A percentile compares a stretch with the other conserved stretches of the same genome.
Evolutionary conservation across 2,113 vertebrate genomes (phyloP).

Genomic region (Struthio camelus): DNA sequence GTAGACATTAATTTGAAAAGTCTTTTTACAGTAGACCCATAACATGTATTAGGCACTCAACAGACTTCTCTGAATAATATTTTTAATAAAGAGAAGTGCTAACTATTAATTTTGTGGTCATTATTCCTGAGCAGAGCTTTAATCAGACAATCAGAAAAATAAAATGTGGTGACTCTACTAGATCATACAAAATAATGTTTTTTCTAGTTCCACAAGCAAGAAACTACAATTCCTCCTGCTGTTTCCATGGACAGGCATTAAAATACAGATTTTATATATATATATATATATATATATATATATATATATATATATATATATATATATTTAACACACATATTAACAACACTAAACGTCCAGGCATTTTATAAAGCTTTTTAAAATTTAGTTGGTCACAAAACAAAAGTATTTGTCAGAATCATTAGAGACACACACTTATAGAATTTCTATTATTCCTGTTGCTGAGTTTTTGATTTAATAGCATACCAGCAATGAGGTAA

Average conservation of each 20-base stretch:
- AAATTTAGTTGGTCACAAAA: not conserved
- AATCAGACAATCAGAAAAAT: not conserved
- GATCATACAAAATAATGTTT: not conserved
- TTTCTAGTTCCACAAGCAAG: not conserved
- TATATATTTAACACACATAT: not conserved
- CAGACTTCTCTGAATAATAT: not conserved
- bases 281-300: too few species aligned
- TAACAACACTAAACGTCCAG: not conserved
- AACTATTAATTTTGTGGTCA: not conserved
- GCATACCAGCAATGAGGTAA: conserved; percentile 1
- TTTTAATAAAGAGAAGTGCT: not conserved
- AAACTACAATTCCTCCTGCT: not conserved
- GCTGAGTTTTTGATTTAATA: not conserved
- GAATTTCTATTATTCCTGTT: not conserved
- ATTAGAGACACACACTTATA: not conserved
- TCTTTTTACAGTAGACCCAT: not conserved
- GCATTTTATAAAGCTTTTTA: not conserved
- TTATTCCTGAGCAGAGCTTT: not conserved
- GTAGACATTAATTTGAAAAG: not conserved
- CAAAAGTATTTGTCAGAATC: not conserved
- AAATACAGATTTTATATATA: not conserved
- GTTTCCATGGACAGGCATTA: not conserved
- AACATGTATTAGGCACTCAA: not conserved
- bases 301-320: too few species aligned
- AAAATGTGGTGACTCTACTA: not conserved